A percentile compares a stretch with the other conserved stretches of the same genome.
Evolutionary conservation across 2,113 vertebrate species (phyloP).

Genomic region (Labeo rohita): DNA sequence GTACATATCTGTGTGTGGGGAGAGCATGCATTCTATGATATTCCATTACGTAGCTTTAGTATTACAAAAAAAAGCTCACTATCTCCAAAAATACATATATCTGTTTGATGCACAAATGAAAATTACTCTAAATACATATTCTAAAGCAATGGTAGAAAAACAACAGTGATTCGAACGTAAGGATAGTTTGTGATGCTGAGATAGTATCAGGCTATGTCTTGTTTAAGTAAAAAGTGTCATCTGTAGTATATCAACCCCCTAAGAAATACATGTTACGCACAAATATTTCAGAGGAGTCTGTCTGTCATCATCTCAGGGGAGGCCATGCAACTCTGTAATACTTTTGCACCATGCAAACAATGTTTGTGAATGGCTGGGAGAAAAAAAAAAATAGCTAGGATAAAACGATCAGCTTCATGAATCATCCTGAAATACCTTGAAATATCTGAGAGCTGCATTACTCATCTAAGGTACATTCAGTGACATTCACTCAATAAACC

Average conservation of each 20-base stretch:
- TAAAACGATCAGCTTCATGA: not conserved
- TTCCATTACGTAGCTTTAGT: not conserved
- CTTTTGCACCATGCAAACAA: not conserved
- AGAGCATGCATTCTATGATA: not conserved
- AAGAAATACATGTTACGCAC: not conserved
- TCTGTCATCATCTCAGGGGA: not conserved
- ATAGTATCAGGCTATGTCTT: not conserved
- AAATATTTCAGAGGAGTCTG: not conserved
- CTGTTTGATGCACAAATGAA: not conserved
- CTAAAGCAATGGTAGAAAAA: not conserved
- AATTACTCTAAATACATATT: not conserved
- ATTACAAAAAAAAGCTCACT: not conserved
- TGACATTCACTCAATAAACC: not conserved
- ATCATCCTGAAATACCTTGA: slow-evolving; percentile 4
- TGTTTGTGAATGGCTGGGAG: not conserved
- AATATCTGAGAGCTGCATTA: slow-evolving; percentile 7
- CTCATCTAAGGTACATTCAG: not conserved
- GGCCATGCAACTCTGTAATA: not conserved
- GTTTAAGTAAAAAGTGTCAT: not conserved
- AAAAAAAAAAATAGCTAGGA: not conserved
- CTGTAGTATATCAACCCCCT: not conserved
- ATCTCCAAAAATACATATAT: not conserved
- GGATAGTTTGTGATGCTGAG: not conserved
- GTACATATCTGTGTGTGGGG: not conserved
- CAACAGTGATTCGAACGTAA: not conserved